Percentiles rank a stretch among this genome's conserved stretches.
phyloP scores from a whole-genome alignment of 2,888 invertebrate genomes.

The Epinotia demarniana region DNA sequence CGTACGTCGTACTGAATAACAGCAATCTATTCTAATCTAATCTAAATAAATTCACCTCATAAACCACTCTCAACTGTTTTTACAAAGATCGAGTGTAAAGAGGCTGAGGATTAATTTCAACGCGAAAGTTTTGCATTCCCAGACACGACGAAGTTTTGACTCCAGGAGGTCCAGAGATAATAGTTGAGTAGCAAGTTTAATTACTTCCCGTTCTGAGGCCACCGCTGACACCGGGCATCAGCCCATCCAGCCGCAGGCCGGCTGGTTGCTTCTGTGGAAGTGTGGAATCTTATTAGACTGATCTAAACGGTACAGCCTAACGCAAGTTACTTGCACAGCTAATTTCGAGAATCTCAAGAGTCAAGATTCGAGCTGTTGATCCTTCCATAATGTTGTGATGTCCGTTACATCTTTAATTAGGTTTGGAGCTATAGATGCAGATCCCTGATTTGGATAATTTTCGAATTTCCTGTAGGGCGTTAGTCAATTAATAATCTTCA shows the following conservation, averaged over 20 bases:
- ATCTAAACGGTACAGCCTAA: slow-evolving; percentile 17
- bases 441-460: not conserved
- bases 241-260: slow-evolving; percentile 18
- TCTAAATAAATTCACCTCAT: slow-evolving; percentile 23
- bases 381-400: not conserved
- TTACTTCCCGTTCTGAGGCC: slow-evolving; percentile 73
- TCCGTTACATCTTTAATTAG: not conserved
- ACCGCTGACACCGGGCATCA: slow-evolving; percentile 52
- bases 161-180: slow-evolving; percentile 72
- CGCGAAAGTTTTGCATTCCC: slow-evolving; percentile 69
- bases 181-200: slow-evolving; percentile 80
- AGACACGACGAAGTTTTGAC: slow-evolving; percentile 73
- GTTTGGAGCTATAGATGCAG: not conserved
- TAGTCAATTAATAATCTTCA: too few relatives aligned
- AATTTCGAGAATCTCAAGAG: not conserved
- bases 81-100: slow-evolving; percentile 62
- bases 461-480: not conserved
- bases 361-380: slow-evolving; percentile 8
- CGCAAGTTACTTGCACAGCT: slow-evolving; percentile 24
- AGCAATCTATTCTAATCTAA: too few relatives aligned
- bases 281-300: slow-evolving; percentile 28
- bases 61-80: slow-evolving; percentile 57
- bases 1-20: too few relatives aligned
- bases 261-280: slow-evolving; percentile 22
- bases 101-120: slow-evolving; percentile 68